A percentile compares a stretch with the other conserved stretches of the same genome.
Conservation (phyloP, 2,888 invertebrate genomes). For the Chymomyza amoena region DNA sequence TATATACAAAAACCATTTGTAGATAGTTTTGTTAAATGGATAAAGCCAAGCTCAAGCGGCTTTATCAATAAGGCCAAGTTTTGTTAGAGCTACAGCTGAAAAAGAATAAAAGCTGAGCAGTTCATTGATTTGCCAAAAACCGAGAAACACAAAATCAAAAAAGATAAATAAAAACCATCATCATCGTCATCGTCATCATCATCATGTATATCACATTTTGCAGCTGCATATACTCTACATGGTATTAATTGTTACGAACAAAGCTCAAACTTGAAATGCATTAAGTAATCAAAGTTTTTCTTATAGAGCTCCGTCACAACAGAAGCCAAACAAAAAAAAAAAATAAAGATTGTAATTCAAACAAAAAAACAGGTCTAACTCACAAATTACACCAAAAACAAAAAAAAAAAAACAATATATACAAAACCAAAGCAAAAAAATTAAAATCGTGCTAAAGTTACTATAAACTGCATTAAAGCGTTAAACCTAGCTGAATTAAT, state of each 20-base stretch:
- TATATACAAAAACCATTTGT: conserved; percentile 33
- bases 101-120: conserved; percentile 40
- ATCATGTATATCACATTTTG: conserved; percentile 9
- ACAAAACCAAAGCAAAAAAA: conserved; percentile 21
- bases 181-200: too few species aligned
- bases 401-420: conserved; percentile 6
- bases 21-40: not conserved
- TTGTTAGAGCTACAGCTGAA: not conserved
- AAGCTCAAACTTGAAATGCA: conserved; percentile 51
- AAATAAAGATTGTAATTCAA: not conserved
- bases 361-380: conserved; percentile 29
- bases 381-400: conserved; percentile 31
- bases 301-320: not conserved
- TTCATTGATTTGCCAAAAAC: conserved; percentile 29
- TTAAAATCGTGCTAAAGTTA: conserved; percentile 6
- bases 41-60: not conserved
- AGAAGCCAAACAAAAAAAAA: not conserved
- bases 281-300: conserved; percentile 37
- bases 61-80: not conserved
- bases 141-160: not conserved
- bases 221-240: conserved; percentile 35
- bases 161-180: not conserved
- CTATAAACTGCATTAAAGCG: conserved; percentile 37
- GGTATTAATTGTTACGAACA: conserved; percentile 18
- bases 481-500: conserved; percentile 12